Conservation (phyloP, 2,797 vertebrate genomes). For the Spheniscus humboldti region DNA sequence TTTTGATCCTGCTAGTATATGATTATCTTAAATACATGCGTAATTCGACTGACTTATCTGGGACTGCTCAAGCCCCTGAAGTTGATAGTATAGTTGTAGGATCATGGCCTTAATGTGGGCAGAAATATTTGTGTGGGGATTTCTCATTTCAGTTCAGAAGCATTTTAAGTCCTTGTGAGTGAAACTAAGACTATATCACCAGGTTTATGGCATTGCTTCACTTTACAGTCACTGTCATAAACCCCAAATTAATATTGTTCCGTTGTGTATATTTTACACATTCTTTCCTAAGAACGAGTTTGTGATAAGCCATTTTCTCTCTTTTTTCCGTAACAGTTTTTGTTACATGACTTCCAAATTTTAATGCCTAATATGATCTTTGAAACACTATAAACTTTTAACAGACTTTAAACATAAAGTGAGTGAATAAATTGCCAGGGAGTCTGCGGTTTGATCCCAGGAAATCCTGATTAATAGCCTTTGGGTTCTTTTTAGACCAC, state of each 20-base stretch:
- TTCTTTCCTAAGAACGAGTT: conserved; percentile 54
- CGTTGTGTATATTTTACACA: conserved; percentile 43
- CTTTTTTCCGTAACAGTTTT: conserved; percentile 41
- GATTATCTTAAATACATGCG: not conserved
- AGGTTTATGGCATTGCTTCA: conserved; percentile 58
- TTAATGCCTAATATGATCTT: conserved; percentile 69
- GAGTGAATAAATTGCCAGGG: conserved; percentile 51
- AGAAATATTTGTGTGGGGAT: not conserved
- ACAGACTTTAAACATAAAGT: conserved; percentile 65
- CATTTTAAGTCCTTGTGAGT: not conserved
- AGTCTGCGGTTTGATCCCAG: conserved; percentile 72
- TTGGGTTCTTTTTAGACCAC: conserved; percentile 68
- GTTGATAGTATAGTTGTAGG: not conserved
- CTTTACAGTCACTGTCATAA: conserved; percentile 47
- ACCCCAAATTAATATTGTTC: conserved; percentile 50
- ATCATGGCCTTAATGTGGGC: not conserved
- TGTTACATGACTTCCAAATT: conserved; percentile 58
- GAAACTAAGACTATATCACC: conserved; percentile 35
- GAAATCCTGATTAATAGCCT: conserved; percentile 77
- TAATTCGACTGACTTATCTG: not conserved
- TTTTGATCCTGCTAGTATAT: not conserved
- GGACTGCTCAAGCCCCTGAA: not conserved
- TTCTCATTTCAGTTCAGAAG: not conserved
- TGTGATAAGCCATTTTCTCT: conserved; percentile 54
- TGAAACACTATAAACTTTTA: conserved; percentile 73